phyloP scores from a whole-genome alignment of 2,888 invertebrate genomes.

The Timema cristinae region DNA sequence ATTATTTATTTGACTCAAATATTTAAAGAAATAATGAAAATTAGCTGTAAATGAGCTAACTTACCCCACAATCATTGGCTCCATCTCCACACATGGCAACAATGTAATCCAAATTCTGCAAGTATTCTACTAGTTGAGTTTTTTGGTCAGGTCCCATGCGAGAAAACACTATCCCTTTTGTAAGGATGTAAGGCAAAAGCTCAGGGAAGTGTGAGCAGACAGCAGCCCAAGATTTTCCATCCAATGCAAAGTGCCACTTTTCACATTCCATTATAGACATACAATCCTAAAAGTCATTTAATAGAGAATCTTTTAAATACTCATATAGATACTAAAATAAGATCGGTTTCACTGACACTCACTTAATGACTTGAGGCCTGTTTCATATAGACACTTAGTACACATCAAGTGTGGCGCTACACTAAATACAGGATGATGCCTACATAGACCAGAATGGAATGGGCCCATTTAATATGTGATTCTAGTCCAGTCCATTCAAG shows the following conservation, averaged over 20 bases:
- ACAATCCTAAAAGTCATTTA: too few species aligned
- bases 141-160: conserved; percentile 81
- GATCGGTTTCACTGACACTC: too few species aligned
- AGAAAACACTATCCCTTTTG: conserved; percentile 55
- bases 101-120: conserved; percentile 65
- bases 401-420: too few species aligned
- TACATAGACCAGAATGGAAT: too few species aligned
- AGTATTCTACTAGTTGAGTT: conserved; percentile 64
- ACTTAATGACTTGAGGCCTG: too few species aligned
- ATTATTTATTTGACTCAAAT: background rate
- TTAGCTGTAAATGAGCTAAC: conserved; percentile 32
- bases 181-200: conserved; percentile 59
- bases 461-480: too few species aligned
- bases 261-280: too few species aligned
- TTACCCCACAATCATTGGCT: conserved; percentile 75
- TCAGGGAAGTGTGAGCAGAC: conserved; percentile 67
- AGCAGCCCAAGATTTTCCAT: conserved; percentile 65
- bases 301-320: too few species aligned
- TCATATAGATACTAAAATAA: too few species aligned
- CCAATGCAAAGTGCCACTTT: conserved; percentile 24
- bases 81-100: conserved; percentile 62
- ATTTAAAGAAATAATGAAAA: background rate
- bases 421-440: too few species aligned
- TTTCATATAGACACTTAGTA: too few species aligned
- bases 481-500: too few species aligned